These are phyloP conservation scores for Hydropsyche betteni DNA, from an alignment of 2,888 invertebrate genomes.

Conservation along the genomic window DNA sequence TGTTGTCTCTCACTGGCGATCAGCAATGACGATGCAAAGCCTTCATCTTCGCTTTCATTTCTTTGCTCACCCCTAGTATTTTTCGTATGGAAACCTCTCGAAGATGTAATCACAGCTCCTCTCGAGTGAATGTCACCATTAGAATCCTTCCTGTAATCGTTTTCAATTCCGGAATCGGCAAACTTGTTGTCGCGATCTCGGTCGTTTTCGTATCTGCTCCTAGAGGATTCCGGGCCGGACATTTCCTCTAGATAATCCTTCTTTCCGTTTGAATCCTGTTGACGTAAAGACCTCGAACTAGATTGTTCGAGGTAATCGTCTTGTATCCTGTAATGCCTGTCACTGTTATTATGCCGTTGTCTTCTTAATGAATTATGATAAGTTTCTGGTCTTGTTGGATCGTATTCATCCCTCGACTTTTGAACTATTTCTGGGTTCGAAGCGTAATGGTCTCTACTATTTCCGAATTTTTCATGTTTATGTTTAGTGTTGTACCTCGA, in stretches of 20 bases:
- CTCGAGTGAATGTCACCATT: slow-evolving; percentile 64
- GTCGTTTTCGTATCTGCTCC: slow-evolving; percentile 61
- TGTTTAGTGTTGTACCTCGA: slow-evolving; percentile 59
- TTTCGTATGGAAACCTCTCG: slow-evolving; percentile 51
- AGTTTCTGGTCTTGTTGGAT: slow-evolving; percentile 60
- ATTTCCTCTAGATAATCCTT: slow-evolving; percentile 65
- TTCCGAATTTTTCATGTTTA: slow-evolving; percentile 62
- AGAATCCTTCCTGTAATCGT: slow-evolving; percentile 80
- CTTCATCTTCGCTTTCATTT: slow-evolving; percentile 76
- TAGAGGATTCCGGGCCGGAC: slow-evolving; percentile 60
- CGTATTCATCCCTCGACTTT: slow-evolving; percentile 61
- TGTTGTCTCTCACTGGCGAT: slow-evolving; percentile 79
- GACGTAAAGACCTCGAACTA: slow-evolving; percentile 56
- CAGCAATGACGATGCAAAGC: slow-evolving; percentile 73
- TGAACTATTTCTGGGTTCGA: slow-evolving; percentile 71
- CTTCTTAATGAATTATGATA: slow-evolving; percentile 72
- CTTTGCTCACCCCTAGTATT: slow-evolving; percentile 55
- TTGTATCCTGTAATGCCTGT: slow-evolving; percentile 44
- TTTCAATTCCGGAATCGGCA: slow-evolving; percentile 83
- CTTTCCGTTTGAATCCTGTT: slow-evolving; percentile 60
- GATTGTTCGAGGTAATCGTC: slow-evolving; percentile 52
- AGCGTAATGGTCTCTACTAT: slow-evolving; percentile 66
- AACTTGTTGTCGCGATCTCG: slow-evolving; percentile 69
- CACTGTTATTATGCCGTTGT: slow-evolving; percentile 64
- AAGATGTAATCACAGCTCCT: slow-evolving; percentile 53